Evolutionary conservation across 2,797 vertebrate genomes (phyloP).

Genomic region (Falco cherrug): DNA sequence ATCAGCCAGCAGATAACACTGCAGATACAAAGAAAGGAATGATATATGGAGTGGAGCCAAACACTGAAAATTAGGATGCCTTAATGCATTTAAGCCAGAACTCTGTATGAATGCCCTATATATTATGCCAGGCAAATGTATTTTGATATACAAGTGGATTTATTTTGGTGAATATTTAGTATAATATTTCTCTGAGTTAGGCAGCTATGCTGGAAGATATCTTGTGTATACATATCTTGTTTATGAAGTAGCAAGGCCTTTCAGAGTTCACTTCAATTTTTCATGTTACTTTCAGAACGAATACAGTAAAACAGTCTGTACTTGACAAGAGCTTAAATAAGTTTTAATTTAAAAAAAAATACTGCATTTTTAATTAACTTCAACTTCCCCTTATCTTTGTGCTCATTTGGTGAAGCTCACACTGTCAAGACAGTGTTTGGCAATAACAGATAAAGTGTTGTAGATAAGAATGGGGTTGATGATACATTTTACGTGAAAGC

Average conservation of each 20-base stretch:
- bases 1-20: neutral
- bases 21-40: neutral
- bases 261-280: conserved; percentile 48
- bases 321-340: neutral
- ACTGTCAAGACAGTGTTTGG: conserved; percentile 7
- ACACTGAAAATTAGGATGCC: neutral
- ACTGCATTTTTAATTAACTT: conserved; percentile 39
- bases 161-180: conserved; percentile 11
- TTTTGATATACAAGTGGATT: neutral
- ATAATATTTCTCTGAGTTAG: neutral
- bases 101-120: neutral
- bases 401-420: conserved; percentile 13
- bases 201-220: neutral
- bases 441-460: conserved; percentile 42
- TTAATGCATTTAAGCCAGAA: neutral
- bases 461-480: conserved; percentile 33
- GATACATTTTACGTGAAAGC: conserved; percentile 30
- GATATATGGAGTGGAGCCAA: neutral
- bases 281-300: conserved; percentile 24
- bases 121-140: neutral
- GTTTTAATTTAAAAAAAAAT: neutral
- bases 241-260: conserved; percentile 11
- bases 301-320: neutral
- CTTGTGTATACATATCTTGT: neutral
- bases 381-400: neutral